phyloP scores from a whole-genome alignment of 2,888 invertebrate species.

The Leptopilina drosophilae region DNA sequence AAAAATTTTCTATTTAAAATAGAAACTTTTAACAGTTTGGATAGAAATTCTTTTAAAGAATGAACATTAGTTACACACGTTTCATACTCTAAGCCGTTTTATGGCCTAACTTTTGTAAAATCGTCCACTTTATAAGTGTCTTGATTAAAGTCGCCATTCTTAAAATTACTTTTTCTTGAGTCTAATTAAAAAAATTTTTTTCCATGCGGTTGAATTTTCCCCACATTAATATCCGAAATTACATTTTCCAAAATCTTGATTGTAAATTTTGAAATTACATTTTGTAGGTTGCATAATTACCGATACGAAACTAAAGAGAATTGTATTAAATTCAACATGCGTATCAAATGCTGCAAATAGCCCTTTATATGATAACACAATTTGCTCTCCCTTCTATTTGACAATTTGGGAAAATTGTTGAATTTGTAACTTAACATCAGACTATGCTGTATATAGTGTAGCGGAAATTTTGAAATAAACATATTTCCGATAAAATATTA shows the following conservation, averaged over 20 bases:
- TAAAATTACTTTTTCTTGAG: not conserved
- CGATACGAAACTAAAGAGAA: not conserved
- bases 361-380: conserved; percentile 3
- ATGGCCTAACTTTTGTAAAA: not conserved
- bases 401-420: conserved; percentile 6
- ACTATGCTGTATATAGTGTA: not conserved
- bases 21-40: not conserved
- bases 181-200: not conserved
- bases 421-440: not conserved
- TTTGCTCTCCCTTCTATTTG: not conserved
- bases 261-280: too few species aligned
- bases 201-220: too few species aligned
- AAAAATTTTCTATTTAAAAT: too few species aligned
- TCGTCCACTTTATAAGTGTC: not conserved
- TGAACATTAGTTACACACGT: not conserved
- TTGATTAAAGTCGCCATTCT: not conserved
- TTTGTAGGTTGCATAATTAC: too few species aligned
- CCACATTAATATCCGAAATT: too few species aligned
- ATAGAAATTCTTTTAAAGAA: not conserved
- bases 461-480: conserved; percentile 6
- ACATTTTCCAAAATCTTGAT: too few species aligned
- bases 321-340: conserved; percentile 1
- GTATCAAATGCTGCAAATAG: not conserved
- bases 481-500: conserved; percentile 1
- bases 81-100: not conserved